Base-by-base conservation (phyloP, 2,113 vertebrate species). In the Tapirus terrestris region DNA sequence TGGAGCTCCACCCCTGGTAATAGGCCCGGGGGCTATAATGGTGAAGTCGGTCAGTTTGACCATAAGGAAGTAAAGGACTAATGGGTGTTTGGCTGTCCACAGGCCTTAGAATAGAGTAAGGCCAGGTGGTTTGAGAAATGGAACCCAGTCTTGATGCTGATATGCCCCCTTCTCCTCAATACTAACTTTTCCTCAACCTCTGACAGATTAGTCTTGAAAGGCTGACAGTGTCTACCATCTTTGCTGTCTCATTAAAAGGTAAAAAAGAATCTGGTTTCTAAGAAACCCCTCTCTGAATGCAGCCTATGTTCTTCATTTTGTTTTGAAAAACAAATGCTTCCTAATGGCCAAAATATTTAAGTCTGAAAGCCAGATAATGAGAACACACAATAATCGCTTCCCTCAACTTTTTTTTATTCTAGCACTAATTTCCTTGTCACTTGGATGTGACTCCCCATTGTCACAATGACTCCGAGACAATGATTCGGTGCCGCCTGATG, bases 291-390 rank as follows among this genome's bases (percentile, higher is more conserved):
- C 13, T 90, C 39, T 83, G 48, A 97, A 91, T 18, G 20, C 33
- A 77, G 43, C 76, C 73, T 83, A 65, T 76, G 60, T 53, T 97
- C 76, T 85, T 96, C 45, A 39, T 92, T 96, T 93, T 97, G 70
- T 97, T 97, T 98, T 95, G 43, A 89, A 94, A 96, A 98, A 97
- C 92, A 87, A 93, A 45, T 45, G 2, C 31, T 96, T 86, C 73
- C 25, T 67, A 72, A 89, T 17, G 10, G 60, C 72, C 89, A 96
- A 97, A 77, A 97, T 95, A 93, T 91, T 97, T 91, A 76, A 51
- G 72, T 96, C 48, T 76, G 89, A 96, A 97, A 94, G 68, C 61
- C 25, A 85, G 65, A 90, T 96, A 85, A 95, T 95, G 91, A 96
- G 53, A 67, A 73, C n/a, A 87, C 89, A 56, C 68, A 43, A 31